These are phyloP conservation scores for Hanleya hanleyi DNA, from an alignment of 2,888 invertebrate genomes.

Conservation along the genomic window DNA sequence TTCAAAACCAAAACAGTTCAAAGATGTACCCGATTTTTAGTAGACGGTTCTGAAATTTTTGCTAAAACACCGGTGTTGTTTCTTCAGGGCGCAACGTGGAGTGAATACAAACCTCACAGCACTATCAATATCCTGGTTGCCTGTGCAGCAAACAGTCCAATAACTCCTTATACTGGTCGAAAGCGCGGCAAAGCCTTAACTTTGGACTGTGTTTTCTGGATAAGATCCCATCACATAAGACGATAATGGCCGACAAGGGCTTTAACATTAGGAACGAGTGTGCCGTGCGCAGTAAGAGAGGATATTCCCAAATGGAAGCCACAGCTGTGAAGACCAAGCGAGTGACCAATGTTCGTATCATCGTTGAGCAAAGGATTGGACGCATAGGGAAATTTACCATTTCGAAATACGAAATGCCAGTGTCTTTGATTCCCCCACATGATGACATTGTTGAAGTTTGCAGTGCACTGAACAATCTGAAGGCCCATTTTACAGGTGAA, in stretches of 20 bases:
- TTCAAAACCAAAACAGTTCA: constrained; percentile 24
- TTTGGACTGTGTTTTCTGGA: constrained; percentile 32
- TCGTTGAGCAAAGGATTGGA: constrained; percentile 41
- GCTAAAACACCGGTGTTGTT: constrained; percentile 35
- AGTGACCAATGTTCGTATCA: constrained; percentile 42
- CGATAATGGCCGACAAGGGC: constrained; percentile 43
- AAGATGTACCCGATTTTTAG: constrained; percentile 25
- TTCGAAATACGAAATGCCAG: constrained; percentile 30
- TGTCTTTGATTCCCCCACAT: constrained; percentile 29
- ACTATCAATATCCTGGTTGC: constrained; percentile 39
- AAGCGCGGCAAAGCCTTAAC: constrained; percentile 35
- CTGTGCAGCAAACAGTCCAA: constrained; percentile 35
- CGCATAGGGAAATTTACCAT: constrained; percentile 40
- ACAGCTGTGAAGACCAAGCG: constrained; percentile 38
- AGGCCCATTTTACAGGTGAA: not conserved
- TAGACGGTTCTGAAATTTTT: constrained; percentile 19
- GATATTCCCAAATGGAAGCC: constrained; percentile 33
- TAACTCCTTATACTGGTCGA: constrained; percentile 37
- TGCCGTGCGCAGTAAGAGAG: constrained; percentile 17
- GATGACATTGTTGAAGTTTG: constrained; percentile 41
- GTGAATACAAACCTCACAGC: constrained; percentile 46
- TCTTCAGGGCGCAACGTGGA: constrained; percentile 36
- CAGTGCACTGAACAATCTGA: constrained; percentile 1
- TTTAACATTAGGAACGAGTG: constrained; percentile 39
- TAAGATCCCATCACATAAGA: constrained; percentile 21